Evolutionary conservation across 1,140 invertebrate species (phyloP).

Genomic region (Pseudomyrmex cubaensis): DNA sequence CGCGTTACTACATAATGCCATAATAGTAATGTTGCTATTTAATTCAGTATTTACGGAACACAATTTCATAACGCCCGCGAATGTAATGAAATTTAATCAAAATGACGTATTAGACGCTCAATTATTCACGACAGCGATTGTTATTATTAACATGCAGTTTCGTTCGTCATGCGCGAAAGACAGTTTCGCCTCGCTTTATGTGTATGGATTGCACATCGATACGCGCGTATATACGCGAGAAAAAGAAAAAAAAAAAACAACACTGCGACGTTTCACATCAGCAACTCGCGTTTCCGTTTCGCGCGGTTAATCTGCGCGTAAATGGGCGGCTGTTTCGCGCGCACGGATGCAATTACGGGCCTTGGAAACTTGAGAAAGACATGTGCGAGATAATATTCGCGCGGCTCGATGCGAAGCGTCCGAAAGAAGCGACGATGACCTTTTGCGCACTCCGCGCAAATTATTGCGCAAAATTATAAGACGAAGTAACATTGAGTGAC

Average conservation of each 20-base stretch:
- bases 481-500: no score
- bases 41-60: slow-evolving; percentile 57
- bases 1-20: slow-evolving; percentile 55
- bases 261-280: neutral
- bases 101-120: slow-evolving; percentile 59
- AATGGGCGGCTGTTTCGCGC: no score
- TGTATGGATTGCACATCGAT: neutral
- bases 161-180: slow-evolving; percentile 14
- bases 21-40: slow-evolving; percentile 62
- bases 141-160: slow-evolving; percentile 42
- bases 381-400: no score
- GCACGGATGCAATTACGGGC: no score
- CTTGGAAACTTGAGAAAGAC: no score
- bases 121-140: slow-evolving; percentile 52
- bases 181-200: neutral
- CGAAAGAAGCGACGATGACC: no score
- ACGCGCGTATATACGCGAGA: neutral
- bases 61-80: slow-evolving; percentile 47
- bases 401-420: no score
- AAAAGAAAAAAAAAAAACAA: neutral
- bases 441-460: no score
- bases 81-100: slow-evolving; percentile 55
- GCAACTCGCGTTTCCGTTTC: neutral
- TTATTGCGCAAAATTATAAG: no score
- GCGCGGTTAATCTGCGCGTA: neutral